Evolutionary conservation across 2,797 vertebrate genomes (phyloP), one percentile per base, ranked within the genome.

Genomic region (Halcyon chelicuti): DNA sequence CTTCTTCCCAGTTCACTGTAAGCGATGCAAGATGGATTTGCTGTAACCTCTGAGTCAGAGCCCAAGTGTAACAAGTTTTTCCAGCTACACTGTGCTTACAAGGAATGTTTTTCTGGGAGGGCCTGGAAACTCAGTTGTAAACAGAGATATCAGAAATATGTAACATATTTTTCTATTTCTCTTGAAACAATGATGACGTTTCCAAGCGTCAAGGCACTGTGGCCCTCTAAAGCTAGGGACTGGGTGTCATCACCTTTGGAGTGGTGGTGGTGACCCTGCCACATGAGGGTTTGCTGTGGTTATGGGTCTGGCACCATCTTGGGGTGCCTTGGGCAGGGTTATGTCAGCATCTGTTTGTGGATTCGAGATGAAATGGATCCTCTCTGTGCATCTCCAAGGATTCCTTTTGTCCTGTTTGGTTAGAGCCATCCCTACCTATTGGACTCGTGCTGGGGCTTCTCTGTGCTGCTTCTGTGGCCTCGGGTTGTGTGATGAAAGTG

Each of bases 401-500:
- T 52, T 12, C 47, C 0, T 1, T 29, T 54, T 14, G 15, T 49
- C 28, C 47, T 26, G 2, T 61, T 62, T 71, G 40, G 12, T 26
- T 14, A 5, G 33, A 74, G 44, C 25, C 20, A n/a, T 6, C 29
- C 39, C 20, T 62, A 40, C 46, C 47, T 21, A 2, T 3, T 0
- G 1, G 49, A n/a, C 44, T 74, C 1, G 1, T 49, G 66, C 75
- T 37, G 74, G 28, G 35, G 35, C 44, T 92, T 14, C 29, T 39
- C 63, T 16, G 26, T 1, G 3, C 39, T 3, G 18, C 46, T 49
- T 26, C 58, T 0, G 0, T 4, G 5, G 35, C 52, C 39, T 29
- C 75, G 35, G 29, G n/a, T 28, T 0, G 0, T 35, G 40, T 3
- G 46, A 26, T 54, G 70, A 46, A 33, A 0, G 1, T n/a, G 26